Evolutionary conservation across 2,113 vertebrate species (phyloP).

Genomic region (Centrocercus urophasianus): DNA sequence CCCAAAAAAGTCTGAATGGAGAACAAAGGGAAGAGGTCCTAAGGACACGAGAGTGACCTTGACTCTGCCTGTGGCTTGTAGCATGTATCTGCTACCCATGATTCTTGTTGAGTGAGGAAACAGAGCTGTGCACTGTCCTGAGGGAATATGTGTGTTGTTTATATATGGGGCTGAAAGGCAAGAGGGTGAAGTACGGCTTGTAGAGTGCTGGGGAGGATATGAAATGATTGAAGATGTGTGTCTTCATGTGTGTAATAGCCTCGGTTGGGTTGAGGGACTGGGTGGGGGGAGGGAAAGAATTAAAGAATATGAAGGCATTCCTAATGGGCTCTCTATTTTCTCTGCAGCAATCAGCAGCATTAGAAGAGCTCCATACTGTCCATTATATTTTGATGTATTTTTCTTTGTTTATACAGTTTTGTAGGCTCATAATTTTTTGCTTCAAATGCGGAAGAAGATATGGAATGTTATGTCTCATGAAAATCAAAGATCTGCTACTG

Average conservation of each 20-base stretch:
- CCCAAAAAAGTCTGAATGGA: not conserved
- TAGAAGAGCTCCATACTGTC: not conserved
- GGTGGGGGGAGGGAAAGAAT: slow-evolving; percentile 60
- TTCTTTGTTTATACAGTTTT: not conserved
- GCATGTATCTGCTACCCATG: not conserved
- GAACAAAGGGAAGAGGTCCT: slow-evolving; percentile 16
- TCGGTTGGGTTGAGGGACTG: slow-evolving; percentile 40
- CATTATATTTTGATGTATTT: not conserved
- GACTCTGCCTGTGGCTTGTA: not conserved
- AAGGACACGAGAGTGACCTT: not conserved
- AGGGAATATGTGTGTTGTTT: slow-evolving; percentile 53
- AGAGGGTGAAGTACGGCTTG: slow-evolving; percentile 49
- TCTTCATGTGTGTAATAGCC: slow-evolving; percentile 75
- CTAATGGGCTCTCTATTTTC: slow-evolving; percentile 63
- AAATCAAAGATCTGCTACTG: not conserved
- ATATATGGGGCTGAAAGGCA: slow-evolving; percentile 62
- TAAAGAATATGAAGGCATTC: slow-evolving; percentile 57
- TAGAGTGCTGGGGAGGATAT: slow-evolving; percentile 62
- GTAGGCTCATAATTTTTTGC: not conserved
- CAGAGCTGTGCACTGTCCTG: slow-evolving; percentile 10
- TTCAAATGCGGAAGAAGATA: not conserved
- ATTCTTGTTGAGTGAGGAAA: slow-evolving; percentile 23
- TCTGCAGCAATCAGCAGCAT: slow-evolving; percentile 33
- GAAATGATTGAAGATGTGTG: slow-evolving; percentile 73
- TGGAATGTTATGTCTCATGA: not conserved